Conservation (phyloP, 2,888 invertebrate genomes). For the Stenotaenia linearis region DNA sequence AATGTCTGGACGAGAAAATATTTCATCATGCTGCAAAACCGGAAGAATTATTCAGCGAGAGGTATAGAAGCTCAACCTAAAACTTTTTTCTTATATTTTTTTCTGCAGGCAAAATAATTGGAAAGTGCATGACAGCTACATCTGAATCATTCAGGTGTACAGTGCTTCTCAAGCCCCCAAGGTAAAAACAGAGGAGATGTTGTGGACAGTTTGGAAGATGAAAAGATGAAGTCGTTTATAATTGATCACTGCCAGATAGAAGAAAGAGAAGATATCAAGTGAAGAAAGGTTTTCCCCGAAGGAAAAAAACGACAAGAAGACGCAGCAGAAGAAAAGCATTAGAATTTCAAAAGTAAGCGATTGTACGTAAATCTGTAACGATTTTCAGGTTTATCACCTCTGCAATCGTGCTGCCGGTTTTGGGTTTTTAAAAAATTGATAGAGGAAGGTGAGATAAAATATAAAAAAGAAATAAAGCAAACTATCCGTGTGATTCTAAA, state of each 20-base stretch:
- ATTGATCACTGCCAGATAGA: slow-evolving; percentile 11
- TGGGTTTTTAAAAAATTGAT: neutral
- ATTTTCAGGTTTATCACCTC: neutral
- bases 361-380: neutral
- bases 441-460: neutral
- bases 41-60: slow-evolving; percentile 1
- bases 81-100: neutral
- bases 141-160: slow-evolving; percentile 2
- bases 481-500: neutral
- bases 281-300: neutral
- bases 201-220: slow-evolving; percentile 19
- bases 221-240: slow-evolving; percentile 19
- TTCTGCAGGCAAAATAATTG: slow-evolving; percentile 1
- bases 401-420: neutral
- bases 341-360: neutral
- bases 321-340: neutral
- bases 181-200: slow-evolving; percentile 3
- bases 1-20: slow-evolving; percentile 11
- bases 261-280: neutral
- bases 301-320: neutral
- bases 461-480: neutral
- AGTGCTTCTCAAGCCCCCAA: slow-evolving; percentile 5
- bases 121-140: slow-evolving; percentile 12
- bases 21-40: neutral
- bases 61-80: neutral